A percentile compares a stretch with the other conserved stretches of the same genome.
Conservation (phyloP, 2,113 vertebrate species). For the Cyphotilapia sp. region DNA sequence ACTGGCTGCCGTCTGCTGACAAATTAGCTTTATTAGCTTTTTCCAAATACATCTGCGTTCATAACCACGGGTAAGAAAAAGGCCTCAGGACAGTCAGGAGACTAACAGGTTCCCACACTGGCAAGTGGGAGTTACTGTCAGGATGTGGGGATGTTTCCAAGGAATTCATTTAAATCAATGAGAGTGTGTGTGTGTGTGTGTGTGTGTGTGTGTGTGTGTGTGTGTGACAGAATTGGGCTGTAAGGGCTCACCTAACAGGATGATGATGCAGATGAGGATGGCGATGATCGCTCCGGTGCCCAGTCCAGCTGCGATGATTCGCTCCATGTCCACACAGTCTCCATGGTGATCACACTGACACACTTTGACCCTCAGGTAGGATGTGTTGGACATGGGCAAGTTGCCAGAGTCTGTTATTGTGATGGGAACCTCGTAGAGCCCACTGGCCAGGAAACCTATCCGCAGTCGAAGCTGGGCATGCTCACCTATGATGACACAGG, state of each 20-base stretch:
- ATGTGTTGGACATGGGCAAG: conserved; percentile 88
- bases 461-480: conserved; percentile 85
- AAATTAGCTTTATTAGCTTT: neutral
- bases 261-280: conserved; percentile 95
- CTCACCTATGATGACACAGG: conserved; percentile 73
- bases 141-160: neutral
- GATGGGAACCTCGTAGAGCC: conserved; percentile 89
- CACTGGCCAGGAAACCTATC: conserved; percentile 84
- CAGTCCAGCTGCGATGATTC: conserved; percentile 88
- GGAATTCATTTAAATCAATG: neutral
- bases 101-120: neutral
- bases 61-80: neutral
- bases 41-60: neutral
- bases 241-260: conserved; percentile 82
- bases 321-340: conserved; percentile 89
- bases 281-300: conserved; percentile 94
- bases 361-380: conserved; percentile 88
- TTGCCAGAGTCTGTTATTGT: conserved; percentile 95
- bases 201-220: neutral
- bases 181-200: neutral
- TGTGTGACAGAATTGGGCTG: neutral
- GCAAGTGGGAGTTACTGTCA: neutral
- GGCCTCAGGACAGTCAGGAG: neutral
- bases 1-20: neutral
- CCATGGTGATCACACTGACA: conserved; percentile 95